Base-by-base conservation (phyloP, 2,888 invertebrate genomes). In the Cloeon dipterum region DNA sequence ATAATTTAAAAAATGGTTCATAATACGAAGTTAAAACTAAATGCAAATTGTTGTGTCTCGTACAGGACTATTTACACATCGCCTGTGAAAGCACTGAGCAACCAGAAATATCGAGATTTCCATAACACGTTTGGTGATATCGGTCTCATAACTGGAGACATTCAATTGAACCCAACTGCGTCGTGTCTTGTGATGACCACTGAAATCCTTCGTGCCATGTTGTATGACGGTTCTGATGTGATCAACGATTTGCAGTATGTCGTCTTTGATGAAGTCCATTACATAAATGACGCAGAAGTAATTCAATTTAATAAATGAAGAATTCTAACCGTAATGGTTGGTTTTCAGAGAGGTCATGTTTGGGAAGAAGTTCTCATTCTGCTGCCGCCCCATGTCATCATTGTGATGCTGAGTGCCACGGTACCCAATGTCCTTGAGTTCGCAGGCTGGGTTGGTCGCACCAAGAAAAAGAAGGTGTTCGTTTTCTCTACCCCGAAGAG, bases 321-420 rank as follows among this genome's bases (percentile, higher is more conserved):
- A 40, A 10, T 41, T 37, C 18, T 35, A 36, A 35, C 11, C 5
- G 21, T 17, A 42, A 25, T 37, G 32, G 16, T 26, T 33, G 20
- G 36, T 34, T 49, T n/a, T n/a, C 53, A 81, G 73, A 64, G 98
- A 43, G 98, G 98, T 10, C 91, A 96, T 51, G 98, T 98, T 1
- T 99, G 98, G 98, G 98, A 98, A 57, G 96, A 99, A 59, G 91
- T 89, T 1, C 63, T 98, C 3, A 99, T 98, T 47, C 68, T 99
- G 52, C 58, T 98, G 37, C 96, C 98, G 0, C 71, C 78, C 5
- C 88, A 89, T 54, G 91, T 98, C 5, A 85, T 77, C 47, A 89
- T 99, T 42, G 89, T 99, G 20, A 78, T 98, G 73, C 60, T 99
- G 32, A 93, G 91, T 52, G 98, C 98, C 1, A 99, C 98, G 1